Base-by-base conservation (phyloP, 2,797 vertebrate species). In the Coreius guichenoti region DNA sequence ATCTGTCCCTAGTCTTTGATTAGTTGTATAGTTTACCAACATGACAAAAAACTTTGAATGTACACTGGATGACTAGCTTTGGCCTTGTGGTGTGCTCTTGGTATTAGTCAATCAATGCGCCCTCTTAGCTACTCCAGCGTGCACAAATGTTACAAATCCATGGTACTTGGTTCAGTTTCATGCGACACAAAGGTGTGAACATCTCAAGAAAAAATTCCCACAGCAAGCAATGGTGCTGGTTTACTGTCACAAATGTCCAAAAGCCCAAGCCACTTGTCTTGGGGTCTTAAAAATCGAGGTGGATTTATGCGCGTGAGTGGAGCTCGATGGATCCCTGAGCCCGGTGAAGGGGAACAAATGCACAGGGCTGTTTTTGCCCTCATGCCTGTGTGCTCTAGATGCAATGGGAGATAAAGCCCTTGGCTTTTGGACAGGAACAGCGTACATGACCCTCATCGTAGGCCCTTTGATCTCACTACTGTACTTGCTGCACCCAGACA, bases 41-140 rank as follows among this genome's bases (percentile, higher is more conserved):
- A 61, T 26, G 16, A 43, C 33, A 11, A 11, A 43, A 51, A 43
- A 61, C 9, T 0, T 26, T 61, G 4, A 11, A 11, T 89, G 86
- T 82, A 77, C 86, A 29, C 51, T 54, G 74, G 29, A 90, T 88
- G 84, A 87, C 39, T 88, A 85, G 87, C 81, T 92, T 68, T 82
- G 61, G 78, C 47, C 19, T 67, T 80, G 26, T 47, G 12, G 63
- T 29, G n/a, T 49, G 45, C 31, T 3, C 17, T 49, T 47, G 61
- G 61, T 45, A 33, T 43, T 31, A 33, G 81, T 86, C 91, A 92
- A 91, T 94, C 92, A 92, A 91, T 93, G 88, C 84, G 89, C 86
- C 87, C 90, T 91, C 88, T 92, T 79, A 81, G 88, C 13, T 1
- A 86, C 93, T 92, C 91, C 3, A 29, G 90, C 83, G 91, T 85